phyloP scores from a whole-genome alignment of 2,113 vertebrate species.

The Triplophysa dalaica region DNA sequence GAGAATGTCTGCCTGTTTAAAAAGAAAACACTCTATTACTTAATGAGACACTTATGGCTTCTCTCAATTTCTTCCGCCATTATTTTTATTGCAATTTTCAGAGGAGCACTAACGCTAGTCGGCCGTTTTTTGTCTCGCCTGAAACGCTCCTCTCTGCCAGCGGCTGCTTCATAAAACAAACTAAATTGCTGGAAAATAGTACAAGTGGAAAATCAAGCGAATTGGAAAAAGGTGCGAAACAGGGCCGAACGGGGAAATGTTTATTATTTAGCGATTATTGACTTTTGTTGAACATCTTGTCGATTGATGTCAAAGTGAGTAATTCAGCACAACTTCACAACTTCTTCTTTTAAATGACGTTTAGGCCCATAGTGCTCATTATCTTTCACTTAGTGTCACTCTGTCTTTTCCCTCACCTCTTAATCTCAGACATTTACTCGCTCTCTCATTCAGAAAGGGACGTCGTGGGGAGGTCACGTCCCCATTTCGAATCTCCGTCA shows the following conservation, averaged over 20 bases:
- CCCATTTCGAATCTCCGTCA: not conserved
- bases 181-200: conserved; percentile 51
- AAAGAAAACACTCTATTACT: conserved; percentile 68
- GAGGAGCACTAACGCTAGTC: conserved; percentile 53
- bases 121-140: conserved; percentile 30
- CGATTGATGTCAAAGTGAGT: not conserved
- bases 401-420: not conserved
- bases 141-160: conserved; percentile 48
- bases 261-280: conserved; percentile 3
- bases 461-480: not conserved
- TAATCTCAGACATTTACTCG: not conserved
- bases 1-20: conserved; percentile 43
- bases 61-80: conserved; percentile 67
- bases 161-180: conserved; percentile 46
- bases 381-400: not conserved
- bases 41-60: conserved; percentile 68
- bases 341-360: not conserved
- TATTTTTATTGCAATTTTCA: conserved; percentile 70
- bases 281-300: not conserved
- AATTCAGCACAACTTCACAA: not conserved
- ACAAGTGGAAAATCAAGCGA: conserved; percentile 20
- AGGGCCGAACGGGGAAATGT: not conserved
- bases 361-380: not conserved
- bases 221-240: not conserved
- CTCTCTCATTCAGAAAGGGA: not conserved